Percentiles rank a stretch among this genome's conserved stretches.
These are phyloP conservation scores for Myzus persicae DNA, from an alignment of 1,140 invertebrate species.

Conservation along the genomic window DNA sequence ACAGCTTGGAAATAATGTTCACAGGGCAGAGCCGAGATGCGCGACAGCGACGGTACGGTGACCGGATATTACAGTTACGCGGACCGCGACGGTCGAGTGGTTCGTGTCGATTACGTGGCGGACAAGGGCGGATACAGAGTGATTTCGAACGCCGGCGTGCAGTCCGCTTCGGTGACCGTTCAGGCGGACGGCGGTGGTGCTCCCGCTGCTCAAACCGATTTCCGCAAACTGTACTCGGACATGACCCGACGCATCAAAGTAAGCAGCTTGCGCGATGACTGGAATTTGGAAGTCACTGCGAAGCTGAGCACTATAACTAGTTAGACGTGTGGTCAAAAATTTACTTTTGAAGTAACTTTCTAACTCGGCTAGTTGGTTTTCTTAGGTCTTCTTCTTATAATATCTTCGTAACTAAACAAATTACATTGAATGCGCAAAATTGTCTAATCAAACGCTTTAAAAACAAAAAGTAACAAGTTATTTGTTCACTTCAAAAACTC, in stretches of 20 bases:
- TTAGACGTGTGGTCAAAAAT: no score
- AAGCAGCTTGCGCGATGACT: background rate
- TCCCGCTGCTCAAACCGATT: background rate
- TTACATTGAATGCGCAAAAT: no score
- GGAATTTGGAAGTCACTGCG: background rate
- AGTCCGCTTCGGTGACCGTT: background rate
- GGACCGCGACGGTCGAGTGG: background rate
- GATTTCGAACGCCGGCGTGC: background rate
- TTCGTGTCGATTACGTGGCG: slow-evolving; percentile 39
- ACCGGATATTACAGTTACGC: slow-evolving; percentile 51
- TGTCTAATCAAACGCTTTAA: no score
- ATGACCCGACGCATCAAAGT: slow-evolving; percentile 24
- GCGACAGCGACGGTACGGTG: slow-evolving; percentile 35
- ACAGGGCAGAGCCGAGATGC: slow-evolving; percentile 45
- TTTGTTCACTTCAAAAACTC: no score
- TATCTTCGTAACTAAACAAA: no score
- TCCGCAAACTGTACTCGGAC: background rate
- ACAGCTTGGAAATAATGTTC: background rate
- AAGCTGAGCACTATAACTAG: no score
- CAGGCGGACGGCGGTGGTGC: background rate
- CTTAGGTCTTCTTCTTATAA: no score
- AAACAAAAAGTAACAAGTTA: no score
- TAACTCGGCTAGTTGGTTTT: no score
- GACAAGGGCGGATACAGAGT: slow-evolving; percentile 45
- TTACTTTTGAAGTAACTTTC: no score